Evolutionary conservation across 2,113 vertebrate species (phyloP).

Genomic region (Ceyx melanurus): DNA sequence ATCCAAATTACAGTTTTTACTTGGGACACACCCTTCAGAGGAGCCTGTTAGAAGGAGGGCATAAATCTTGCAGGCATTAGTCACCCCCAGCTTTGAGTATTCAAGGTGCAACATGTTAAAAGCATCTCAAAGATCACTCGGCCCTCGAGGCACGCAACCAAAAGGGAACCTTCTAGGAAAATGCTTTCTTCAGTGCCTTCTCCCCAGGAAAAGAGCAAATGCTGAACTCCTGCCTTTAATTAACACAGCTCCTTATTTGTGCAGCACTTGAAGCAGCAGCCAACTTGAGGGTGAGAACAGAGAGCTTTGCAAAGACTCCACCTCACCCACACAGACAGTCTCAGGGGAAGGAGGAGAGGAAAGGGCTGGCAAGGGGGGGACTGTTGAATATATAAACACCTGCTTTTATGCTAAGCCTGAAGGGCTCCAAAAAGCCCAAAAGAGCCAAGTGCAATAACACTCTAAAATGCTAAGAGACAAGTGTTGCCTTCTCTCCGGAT

Average conservation of each 20-base stretch:
- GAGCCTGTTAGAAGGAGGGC: not conserved
- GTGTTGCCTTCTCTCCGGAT: not conserved
- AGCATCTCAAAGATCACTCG: not conserved
- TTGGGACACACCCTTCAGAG: not conserved
- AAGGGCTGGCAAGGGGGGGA: not conserved
- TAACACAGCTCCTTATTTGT: not conserved
- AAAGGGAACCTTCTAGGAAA: not conserved
- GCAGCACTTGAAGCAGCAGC: not conserved
- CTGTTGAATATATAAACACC: not conserved
- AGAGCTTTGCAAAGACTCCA: not conserved
- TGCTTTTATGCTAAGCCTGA: not conserved
- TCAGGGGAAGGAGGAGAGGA: not conserved
- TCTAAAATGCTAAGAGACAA: not conserved
- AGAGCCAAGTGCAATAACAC: not conserved
- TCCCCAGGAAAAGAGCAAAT: not conserved
- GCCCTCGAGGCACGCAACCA: not conserved
- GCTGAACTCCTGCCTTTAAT: not conserved
- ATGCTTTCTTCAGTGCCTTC: not conserved
- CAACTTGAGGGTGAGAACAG: not conserved
- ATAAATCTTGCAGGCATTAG: not conserved
- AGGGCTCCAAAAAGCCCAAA: slow-evolving; percentile 26
- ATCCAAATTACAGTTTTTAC: not conserved
- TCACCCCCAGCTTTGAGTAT: not conserved
- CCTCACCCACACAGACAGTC: not conserved
- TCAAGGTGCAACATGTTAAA: not conserved